Base-by-base conservation (phyloP, 2,888 invertebrate genomes). In the Petrolisthes manimaculis region DNA sequence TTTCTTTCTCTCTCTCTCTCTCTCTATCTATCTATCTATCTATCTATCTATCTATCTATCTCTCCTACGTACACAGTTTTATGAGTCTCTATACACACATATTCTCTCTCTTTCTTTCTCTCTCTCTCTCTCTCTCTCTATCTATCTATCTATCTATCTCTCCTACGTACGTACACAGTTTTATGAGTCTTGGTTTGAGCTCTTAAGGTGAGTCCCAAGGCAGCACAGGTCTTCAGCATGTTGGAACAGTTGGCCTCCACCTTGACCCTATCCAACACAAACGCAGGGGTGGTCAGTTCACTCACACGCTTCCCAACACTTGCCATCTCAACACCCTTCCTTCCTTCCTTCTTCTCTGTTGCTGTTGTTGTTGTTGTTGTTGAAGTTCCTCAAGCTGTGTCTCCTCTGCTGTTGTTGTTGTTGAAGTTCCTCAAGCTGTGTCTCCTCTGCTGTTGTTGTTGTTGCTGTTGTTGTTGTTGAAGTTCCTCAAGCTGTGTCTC, bases 151-250 rank as follows among this genome's bases (percentile, higher is more conserved):
- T n/a, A n/a, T n/a, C n/a, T n/a, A n/a, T n/a, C n/a, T n/a, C n/a
- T n/a, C 21, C 37, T 8, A 80, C 4, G 14, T 8, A 84, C 89
- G 12, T 80, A 89, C 93, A 92, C 84, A 18, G 93, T 93, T 91
- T 93, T 93, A 88, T 93, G 92, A 12, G 93, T 93, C 91, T 93
- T 93, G 91, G 92, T 93, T 86, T 93, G 93, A 1, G 93, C 92
- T 71, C 93, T 90, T 3, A 93, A 92, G 21, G 91, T 90, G 21
- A 93, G 92, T 5, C 92, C 92, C 74, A 93, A 84, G 14, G 90
- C 82, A 56, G 91, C 71, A 89, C 92, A 92, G 5, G 91, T 92
- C 79, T 92, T 91, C 37, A 91, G 87, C 93, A 93, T 93, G 56
- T 90, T 90, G n/a, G 91, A 69, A 80, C 92, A 92, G 91, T 93